These are phyloP conservation scores for Caiman crocodilus DNA, from an alignment of 2,797 vertebrate genomes.

Conservation along the genomic window DNA sequence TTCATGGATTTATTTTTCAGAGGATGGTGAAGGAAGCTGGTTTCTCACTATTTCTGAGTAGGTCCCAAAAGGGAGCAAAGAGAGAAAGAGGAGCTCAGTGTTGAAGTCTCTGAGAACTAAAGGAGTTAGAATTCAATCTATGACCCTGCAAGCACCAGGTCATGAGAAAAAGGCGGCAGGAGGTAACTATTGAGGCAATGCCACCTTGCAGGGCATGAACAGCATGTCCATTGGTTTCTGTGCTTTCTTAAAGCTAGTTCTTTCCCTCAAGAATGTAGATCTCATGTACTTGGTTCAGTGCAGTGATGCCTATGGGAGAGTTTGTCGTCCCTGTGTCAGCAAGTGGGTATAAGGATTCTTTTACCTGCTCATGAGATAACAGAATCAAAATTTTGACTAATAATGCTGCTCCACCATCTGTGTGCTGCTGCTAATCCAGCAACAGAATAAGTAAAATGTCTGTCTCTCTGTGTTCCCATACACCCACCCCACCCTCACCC, in stretches of 20 bases:
- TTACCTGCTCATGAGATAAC: neutral
- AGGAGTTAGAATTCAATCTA: neutral
- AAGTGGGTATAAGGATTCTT: neutral
- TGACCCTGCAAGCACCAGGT: neutral
- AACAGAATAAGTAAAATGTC: slow-evolving; percentile 1
- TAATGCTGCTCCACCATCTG: neutral
- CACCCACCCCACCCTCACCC: too few relatives aligned
- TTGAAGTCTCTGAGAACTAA: neutral
- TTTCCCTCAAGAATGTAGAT: too few relatives aligned
- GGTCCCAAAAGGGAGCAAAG: neutral
- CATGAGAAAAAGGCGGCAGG: neutral
- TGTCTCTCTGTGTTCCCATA: neutral
- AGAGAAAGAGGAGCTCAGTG: neutral
- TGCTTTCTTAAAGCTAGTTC: too few relatives aligned
- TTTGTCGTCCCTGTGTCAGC: neutral
- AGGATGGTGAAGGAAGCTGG: neutral
- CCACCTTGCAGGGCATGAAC: neutral
- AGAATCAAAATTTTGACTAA: slow-evolving; percentile 32
- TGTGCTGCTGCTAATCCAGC: neutral
- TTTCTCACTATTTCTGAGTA: neutral
- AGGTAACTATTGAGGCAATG: neutral
- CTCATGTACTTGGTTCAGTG: neutral
- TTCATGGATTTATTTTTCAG: neutral
- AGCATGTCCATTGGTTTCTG: too few relatives aligned
- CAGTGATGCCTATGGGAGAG: neutral